Percentiles rank a stretch among this genome's conserved stretches.
Conservation (phyloP, 2,113 vertebrate species). For the Xenopus laevis region DNA sequence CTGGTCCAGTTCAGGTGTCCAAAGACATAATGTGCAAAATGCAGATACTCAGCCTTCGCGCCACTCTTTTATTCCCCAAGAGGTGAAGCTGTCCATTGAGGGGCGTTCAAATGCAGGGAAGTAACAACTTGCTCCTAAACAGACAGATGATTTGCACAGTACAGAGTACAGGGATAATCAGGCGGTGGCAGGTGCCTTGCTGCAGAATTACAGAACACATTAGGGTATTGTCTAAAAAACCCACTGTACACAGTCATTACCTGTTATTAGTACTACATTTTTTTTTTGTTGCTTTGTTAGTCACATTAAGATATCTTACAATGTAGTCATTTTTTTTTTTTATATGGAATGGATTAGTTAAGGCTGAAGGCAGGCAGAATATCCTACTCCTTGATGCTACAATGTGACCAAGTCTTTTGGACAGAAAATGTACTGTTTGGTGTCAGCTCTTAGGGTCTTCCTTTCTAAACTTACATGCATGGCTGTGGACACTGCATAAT, state of each 20-base stretch:
- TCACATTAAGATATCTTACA: not conserved
- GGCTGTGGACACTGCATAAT: not conserved
- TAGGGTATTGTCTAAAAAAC: not conserved
- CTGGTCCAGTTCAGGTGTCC: slow-evolving; percentile 87
- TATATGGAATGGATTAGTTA: not conserved
- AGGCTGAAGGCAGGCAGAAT: slow-evolving; percentile 1
- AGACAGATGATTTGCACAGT: slow-evolving; percentile 80
- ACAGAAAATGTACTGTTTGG: not conserved
- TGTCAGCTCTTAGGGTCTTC: slow-evolving; percentile 13
- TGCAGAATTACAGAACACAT: slow-evolving; percentile 42
- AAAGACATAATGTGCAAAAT: slow-evolving; percentile 82
- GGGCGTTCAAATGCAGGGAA: slow-evolving; percentile 97
- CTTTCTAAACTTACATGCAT: slow-evolving; percentile 21
- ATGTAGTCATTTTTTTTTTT: not conserved
- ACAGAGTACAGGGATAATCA: slow-evolving; percentile 54
- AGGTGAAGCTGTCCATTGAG: slow-evolving; percentile 98
- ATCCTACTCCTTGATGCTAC: not conserved
- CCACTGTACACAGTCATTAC: not conserved
- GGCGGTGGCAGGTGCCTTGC: slow-evolving; percentile 54
- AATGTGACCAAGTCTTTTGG: not conserved
- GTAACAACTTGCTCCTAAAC: slow-evolving; percentile 58
- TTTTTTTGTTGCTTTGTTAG: slow-evolving; percentile 20
- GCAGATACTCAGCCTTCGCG: slow-evolving; percentile 75
- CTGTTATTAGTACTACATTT: not conserved
- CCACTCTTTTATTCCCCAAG: slow-evolving; percentile 94